These are phyloP conservation scores for Oligia latruncula DNA, from an alignment of 2,888 invertebrate genomes.

Conservation along the genomic window DNA sequence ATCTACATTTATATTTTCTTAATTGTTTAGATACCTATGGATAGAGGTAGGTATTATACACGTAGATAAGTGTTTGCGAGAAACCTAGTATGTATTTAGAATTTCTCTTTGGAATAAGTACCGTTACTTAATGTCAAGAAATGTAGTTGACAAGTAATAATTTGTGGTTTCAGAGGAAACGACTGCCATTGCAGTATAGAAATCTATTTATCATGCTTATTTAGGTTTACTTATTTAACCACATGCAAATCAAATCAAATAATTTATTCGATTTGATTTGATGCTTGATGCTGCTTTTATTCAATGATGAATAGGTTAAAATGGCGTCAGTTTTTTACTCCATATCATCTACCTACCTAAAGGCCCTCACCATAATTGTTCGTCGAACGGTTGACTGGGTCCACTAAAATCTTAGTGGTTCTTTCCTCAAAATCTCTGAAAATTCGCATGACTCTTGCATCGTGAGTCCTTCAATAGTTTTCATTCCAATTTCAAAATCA, in stretches of 20 bases:
- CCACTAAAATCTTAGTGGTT: not conserved
- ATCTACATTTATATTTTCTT: not conserved
- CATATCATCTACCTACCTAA: no score
- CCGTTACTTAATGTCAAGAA: constrained; percentile 46
- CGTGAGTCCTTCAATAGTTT: not conserved
- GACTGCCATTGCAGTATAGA: constrained; percentile 18
- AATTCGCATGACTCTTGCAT: not conserved
- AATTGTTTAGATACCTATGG: not conserved
- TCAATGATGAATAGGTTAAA: not conserved
- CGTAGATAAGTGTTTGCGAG: constrained; percentile 32
- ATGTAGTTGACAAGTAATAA: constrained; percentile 44
- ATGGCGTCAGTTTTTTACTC: not conserved
- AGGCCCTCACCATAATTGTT: no score
- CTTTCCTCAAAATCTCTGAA: not conserved
- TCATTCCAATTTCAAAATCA: not conserved
- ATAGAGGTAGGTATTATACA: not conserved
- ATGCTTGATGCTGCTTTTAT: not conserved
- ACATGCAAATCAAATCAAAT: no score
- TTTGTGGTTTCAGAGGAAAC: constrained; percentile 59
- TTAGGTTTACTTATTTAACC: not conserved
- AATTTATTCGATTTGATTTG: no score
- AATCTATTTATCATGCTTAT: constrained; percentile 15
- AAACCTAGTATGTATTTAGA: constrained; percentile 52
- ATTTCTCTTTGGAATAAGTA: constrained; percentile 53
- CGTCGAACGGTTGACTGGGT: not conserved